Percentiles rank a stretch among this genome's conserved stretches.
These are phyloP conservation scores for Eupithecia tripunctaria DNA, from an alignment of 2,888 invertebrate genomes.

Conservation along the genomic window DNA sequence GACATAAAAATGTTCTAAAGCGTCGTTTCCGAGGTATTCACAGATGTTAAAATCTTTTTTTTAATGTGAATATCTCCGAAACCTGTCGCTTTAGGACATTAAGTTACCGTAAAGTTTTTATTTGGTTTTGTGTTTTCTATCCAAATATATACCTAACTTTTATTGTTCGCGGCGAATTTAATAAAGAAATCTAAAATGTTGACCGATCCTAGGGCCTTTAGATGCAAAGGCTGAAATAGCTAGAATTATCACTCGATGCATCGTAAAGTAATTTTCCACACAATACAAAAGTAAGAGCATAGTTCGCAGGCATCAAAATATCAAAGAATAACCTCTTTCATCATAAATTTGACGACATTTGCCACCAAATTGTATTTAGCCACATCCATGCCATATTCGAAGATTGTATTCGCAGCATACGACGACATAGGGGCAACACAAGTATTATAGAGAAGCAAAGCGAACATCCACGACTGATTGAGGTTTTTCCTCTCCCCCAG, in stretches of 20 bases:
- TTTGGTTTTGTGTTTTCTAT: too few relatives aligned
- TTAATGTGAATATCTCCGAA: too few relatives aligned
- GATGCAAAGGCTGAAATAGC: background rate
- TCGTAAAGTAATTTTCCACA: background rate
- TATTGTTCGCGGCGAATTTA: too few relatives aligned
- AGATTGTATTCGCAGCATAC: slow-evolving; percentile 71
- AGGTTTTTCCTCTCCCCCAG: slow-evolving; percentile 47
- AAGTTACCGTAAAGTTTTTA: too few relatives aligned
- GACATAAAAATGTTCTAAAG: too few relatives aligned
- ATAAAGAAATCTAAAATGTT: too few relatives aligned
- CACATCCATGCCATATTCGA: slow-evolving; percentile 75
- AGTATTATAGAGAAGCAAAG: slow-evolving; percentile 72
- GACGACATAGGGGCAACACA: slow-evolving; percentile 76
- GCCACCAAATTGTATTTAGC: slow-evolving; percentile 73
- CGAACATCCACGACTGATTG: slow-evolving; percentile 74
- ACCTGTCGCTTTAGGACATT: too few relatives aligned
- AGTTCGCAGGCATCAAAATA: slow-evolving; percentile 61
- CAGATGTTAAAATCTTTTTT: too few relatives aligned
- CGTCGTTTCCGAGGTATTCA: too few relatives aligned
- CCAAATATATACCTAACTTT: too few relatives aligned
- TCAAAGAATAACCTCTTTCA: slow-evolving; percentile 68
- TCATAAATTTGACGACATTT: slow-evolving; percentile 64
- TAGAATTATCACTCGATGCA: background rate
- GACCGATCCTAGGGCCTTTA: too few relatives aligned
- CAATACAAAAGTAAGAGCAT: slow-evolving; percentile 68